Evolutionary conservation across 2,888 invertebrate genomes (phyloP).

Genomic region (Mimas tiliae): DNA sequence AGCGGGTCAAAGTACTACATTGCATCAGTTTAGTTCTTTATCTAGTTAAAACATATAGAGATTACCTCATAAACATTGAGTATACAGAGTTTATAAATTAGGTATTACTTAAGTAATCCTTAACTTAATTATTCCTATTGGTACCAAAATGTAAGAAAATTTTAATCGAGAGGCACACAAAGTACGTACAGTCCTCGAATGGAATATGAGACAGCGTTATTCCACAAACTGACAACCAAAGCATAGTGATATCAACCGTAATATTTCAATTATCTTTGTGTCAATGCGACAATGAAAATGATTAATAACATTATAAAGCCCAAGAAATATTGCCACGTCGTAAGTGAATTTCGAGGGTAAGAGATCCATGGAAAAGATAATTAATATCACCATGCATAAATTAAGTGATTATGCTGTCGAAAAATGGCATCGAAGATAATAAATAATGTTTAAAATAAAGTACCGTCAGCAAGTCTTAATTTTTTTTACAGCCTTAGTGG

Average conservation of each 20-base stretch:
- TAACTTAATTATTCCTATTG: too few species aligned
- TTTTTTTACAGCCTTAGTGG: neutral
- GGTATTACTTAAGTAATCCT: too few species aligned
- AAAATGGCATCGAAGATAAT: neutral
- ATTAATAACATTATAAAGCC: constrained; percentile 41
- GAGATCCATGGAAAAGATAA: neutral
- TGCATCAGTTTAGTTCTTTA: neutral
- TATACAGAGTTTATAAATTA: too few species aligned
- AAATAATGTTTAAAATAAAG: constrained; percentile 1
- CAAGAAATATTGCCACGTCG: constrained; percentile 38
- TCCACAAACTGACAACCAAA: neutral
- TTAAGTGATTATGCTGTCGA: neutral
- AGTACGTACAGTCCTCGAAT: too few species aligned
- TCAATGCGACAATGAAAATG: constrained; percentile 44
- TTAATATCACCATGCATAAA: neutral
- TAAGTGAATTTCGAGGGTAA: neutral
- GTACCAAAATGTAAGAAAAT: too few species aligned
- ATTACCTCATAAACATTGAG: neutral
- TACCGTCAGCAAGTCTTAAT: neutral
- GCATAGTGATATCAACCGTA: constrained; percentile 43
- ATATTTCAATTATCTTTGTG: constrained; percentile 53
- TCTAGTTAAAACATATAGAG: neutral
- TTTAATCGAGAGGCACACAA: too few species aligned
- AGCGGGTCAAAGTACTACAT: neutral
- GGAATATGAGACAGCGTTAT: neutral